Evolutionary conservation across 2,888 invertebrate genomes (phyloP).

Genomic region (Eupithecia insigniata): DNA sequence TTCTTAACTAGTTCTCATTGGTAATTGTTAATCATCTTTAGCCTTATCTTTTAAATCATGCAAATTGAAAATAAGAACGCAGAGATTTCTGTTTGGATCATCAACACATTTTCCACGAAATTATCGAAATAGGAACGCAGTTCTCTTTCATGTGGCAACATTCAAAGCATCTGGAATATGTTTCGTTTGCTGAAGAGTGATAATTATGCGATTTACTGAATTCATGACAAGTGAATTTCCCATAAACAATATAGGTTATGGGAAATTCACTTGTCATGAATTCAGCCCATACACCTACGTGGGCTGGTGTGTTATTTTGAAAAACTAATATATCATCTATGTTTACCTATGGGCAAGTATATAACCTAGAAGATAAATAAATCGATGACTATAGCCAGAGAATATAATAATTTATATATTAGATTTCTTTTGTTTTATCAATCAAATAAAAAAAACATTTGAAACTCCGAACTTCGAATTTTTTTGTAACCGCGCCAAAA

Average conservation of each 20-base stretch:
- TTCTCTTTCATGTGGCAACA: conserved; percentile 67
- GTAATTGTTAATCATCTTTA: neutral
- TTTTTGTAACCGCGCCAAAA: conserved; percentile 42
- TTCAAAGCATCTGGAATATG: conserved; percentile 68
- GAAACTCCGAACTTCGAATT: conserved; percentile 13
- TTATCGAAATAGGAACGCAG: conserved; percentile 49
- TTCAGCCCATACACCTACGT: too few relatives aligned
- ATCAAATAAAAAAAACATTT: neutral
- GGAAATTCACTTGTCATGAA: too few relatives aligned
- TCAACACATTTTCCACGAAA: conserved; percentile 52
- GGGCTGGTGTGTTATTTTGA: neutral
- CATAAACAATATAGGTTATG: neutral
- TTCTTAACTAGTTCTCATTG: neutral
- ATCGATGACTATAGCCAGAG: neutral
- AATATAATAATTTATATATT: too few relatives aligned
- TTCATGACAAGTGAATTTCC: neutral
- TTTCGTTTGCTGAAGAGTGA: conserved; percentile 66
- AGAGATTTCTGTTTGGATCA: neutral
- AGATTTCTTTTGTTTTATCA: neutral
- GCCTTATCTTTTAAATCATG: neutral
- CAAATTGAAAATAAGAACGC: neutral
- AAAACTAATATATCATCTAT: neutral
- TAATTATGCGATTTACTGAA: conserved; percentile 58
- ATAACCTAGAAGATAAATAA: neutral
- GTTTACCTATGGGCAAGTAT: neutral